Conservation (phyloP, 2,888 invertebrate species). For the Eristalinus sepulchralis region DNA sequence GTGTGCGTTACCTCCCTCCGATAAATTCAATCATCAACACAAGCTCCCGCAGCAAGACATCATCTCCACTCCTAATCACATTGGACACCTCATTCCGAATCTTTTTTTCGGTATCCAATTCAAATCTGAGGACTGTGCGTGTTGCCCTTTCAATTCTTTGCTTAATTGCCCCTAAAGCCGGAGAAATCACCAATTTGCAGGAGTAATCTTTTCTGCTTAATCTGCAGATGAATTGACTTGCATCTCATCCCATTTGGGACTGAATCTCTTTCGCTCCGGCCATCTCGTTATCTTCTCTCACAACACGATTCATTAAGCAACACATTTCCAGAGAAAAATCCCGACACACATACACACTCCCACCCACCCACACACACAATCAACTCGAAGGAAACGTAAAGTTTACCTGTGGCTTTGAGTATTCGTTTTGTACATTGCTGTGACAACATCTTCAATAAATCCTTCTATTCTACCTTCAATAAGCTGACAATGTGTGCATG, state of each 20-base stretch:
- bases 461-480: neutral
- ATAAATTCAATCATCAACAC: too few relatives aligned
- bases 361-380: neutral
- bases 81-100: neutral
- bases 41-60: neutral
- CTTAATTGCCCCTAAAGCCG: neutral
- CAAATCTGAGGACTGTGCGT: neutral
- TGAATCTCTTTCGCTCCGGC: neutral
- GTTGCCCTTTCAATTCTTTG: neutral
- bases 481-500: neutral
- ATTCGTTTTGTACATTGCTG: neutral
- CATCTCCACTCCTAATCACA: neutral
- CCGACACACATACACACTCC: neutral
- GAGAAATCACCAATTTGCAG: neutral
- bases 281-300: too few relatives aligned
- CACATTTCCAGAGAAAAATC: neutral
- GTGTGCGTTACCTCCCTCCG: too few relatives aligned
- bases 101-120: too few relatives aligned
- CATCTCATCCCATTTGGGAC: neutral
- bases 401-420: slow-evolving; percentile 26
- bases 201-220: neutral
- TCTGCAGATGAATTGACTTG: neutral
- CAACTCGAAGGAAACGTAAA: neutral
- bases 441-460: slow-evolving; percentile 18
- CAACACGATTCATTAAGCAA: neutral